These are phyloP conservation scores for Dioctria rufipes DNA, from an alignment of 2,888 invertebrate genomes.

Conservation along the genomic window DNA sequence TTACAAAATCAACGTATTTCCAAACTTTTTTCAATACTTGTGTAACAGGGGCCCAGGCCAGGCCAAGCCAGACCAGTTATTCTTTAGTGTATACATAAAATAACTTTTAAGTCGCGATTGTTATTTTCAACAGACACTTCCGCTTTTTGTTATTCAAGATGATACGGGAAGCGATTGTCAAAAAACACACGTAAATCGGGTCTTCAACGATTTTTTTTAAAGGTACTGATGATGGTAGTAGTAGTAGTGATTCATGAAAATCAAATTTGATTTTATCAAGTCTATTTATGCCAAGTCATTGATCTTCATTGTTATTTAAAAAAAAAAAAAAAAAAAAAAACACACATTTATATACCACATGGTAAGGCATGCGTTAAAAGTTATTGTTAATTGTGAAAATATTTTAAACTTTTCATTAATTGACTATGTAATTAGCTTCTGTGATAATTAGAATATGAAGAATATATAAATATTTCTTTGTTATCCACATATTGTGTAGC, in stretches of 20 bases:
- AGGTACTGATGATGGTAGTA: too few species aligned
- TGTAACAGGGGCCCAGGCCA: too few species aligned
- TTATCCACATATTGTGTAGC: not conserved
- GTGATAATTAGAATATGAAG: conserved; percentile 26
- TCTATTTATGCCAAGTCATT: conserved; percentile 23
- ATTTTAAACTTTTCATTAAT: conserved; percentile 14
- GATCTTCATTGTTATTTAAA: not conserved
- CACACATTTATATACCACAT: not conserved
- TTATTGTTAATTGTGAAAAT: conserved; percentile 25
- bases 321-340: not conserved
- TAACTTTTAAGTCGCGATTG: not conserved
- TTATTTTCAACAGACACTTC: conserved; percentile 39
- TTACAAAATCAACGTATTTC: not conserved
- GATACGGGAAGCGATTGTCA: not conserved
- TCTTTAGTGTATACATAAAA: not conserved
- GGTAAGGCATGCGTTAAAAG: not conserved
- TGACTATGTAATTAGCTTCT: conserved; percentile 30
- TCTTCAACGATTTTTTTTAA: not conserved
- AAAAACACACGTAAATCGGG: not conserved
- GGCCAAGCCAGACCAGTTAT: too few species aligned
- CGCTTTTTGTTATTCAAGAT: conserved; percentile 20
- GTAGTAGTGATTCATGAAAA: conserved; percentile 12
- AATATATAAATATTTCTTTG: not conserved
- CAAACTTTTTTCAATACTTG: too few species aligned
- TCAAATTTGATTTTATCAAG: conserved; percentile 15